Base-by-base conservation (phyloP, 2,797 vertebrate genomes). In the Lacerta viridis region DNA sequence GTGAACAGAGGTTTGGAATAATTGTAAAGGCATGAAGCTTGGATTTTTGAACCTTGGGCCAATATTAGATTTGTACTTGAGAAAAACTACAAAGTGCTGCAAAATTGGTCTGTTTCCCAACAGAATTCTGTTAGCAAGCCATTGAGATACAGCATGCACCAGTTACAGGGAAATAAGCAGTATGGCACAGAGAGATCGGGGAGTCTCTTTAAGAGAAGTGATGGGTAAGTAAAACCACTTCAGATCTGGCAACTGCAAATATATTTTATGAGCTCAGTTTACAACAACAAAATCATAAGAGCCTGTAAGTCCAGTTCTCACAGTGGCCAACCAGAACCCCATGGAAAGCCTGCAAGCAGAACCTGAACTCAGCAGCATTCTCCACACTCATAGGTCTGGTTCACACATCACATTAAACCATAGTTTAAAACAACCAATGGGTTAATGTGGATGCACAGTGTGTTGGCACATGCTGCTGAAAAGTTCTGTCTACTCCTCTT, bases 121-220 rank as follows among this genome's bases (percentile, higher is more conserved):
- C 90, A 98, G 98, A 97, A 98, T 87, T 95, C 96, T 39, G 84
- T 97, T 76, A 97, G 95, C 71, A 98, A 97, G 90, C 97, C 97
- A 92, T 82, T 93, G 13, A 95, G 96, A 29, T 98, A 98, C 96
- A 98, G 94, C 83, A 97, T 98, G 98, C 97, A 98, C 91, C 98
- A 98, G 95, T 96, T 98, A 88, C 97, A 98, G 80, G 98, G 97
- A 91, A 98, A 98, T 95, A 97, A 97, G 93, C 97, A 98, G 83
- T 97, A 97, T 0, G 97, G 98, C 59, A 98, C 97, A 0, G 98
- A 98, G 91, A 97, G 97, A 88, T 83, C 94, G 0, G 98, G 98
- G 55, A 97, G 93, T 86, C 97, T 98, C 81, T 98, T 97, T 94
- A 98, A 98, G 96, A 98, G 97, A 96, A 98, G 98, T 29, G 96